phyloP scores from a whole-genome alignment of 1,140 invertebrate species.

The Colletes gigas region DNA sequence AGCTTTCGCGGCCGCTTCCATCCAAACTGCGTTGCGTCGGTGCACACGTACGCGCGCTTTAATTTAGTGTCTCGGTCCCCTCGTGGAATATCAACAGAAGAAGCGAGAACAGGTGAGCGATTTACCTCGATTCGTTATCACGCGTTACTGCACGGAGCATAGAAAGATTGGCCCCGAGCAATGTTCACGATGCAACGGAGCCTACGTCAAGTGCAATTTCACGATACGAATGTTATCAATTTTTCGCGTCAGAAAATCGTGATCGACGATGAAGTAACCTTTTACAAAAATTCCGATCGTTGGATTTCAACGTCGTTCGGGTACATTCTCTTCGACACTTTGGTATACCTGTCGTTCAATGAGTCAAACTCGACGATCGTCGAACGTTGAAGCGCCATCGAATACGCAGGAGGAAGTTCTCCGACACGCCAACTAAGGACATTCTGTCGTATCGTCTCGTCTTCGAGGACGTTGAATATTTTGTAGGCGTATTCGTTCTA shows the following conservation, averaged over 20 bases:
- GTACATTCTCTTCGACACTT: no score
- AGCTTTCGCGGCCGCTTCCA: conserved; percentile 1
- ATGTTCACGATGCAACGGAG: no score
- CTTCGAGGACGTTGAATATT: conserved; percentile 12
- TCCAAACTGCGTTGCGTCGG: conserved; percentile 18
- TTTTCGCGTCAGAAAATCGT: no score
- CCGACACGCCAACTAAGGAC: conserved; percentile 11
- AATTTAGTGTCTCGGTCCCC: not conserved
- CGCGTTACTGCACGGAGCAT: no score
- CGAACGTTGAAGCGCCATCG: conserved; percentile 14
- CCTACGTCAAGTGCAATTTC: no score
- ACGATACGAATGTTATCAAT: no score
- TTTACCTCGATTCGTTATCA: not conserved
- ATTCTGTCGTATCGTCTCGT: conserved; percentile 13
- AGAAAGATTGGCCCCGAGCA: no score
- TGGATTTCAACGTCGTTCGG: no score
- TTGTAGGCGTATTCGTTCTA: conserved; percentile 19
- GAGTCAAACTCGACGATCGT: not conserved
- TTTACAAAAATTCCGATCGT: no score
- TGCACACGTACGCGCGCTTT: not conserved
- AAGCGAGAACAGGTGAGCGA: conserved; percentile 44
- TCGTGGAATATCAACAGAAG: not conserved
- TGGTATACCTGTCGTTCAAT: no score
- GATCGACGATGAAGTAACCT: no score
- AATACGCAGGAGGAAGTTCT: not conserved